phyloP scores from a whole-genome alignment of 2,888 invertebrate species.

The Clepsis dumicolana region DNA sequence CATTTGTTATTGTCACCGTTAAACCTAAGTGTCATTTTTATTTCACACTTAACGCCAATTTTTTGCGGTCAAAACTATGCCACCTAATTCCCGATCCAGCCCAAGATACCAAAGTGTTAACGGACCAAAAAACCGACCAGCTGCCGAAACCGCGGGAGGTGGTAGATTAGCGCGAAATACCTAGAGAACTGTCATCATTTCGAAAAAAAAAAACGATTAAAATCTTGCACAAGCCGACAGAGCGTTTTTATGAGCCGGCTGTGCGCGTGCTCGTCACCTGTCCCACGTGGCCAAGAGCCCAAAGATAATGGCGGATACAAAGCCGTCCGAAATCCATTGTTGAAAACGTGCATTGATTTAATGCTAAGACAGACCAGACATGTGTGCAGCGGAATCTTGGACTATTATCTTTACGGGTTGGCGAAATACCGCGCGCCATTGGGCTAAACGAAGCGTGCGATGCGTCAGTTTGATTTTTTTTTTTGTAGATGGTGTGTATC shows the following conservation, averaged over 20 bases:
- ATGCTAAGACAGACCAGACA: constrained; percentile 46
- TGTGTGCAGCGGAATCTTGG: not conserved
- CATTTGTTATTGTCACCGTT: too few relatives aligned
- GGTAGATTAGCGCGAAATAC: constrained; percentile 74
- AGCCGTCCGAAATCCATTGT: constrained; percentile 72
- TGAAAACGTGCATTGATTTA: constrained; percentile 75
- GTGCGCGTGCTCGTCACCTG: constrained; percentile 84
- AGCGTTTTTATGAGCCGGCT: constrained; percentile 73
- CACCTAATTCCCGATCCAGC: constrained; percentile 16
- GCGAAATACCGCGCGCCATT: constrained; percentile 1
- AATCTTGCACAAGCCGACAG: constrained; percentile 82
- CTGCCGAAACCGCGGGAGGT: constrained; percentile 65
- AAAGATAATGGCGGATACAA: constrained; percentile 74
- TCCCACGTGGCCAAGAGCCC: constrained; percentile 82
- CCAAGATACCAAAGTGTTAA: constrained; percentile 14
- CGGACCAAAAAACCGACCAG: constrained; percentile 54
- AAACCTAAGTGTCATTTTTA: not conserved
- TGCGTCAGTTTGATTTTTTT: constrained; percentile 4
- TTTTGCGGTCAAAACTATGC: not conserved
- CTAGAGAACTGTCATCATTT: constrained; percentile 78
- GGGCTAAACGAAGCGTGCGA: constrained; percentile 5
- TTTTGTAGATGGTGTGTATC: too few relatives aligned
- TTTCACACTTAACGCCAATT: not conserved
- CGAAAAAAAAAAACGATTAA: constrained; percentile 75
- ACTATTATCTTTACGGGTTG: constrained; percentile 12